phyloP scores from a whole-genome alignment of 2,797 vertebrate genomes.

The Girardinus metallicus region DNA sequence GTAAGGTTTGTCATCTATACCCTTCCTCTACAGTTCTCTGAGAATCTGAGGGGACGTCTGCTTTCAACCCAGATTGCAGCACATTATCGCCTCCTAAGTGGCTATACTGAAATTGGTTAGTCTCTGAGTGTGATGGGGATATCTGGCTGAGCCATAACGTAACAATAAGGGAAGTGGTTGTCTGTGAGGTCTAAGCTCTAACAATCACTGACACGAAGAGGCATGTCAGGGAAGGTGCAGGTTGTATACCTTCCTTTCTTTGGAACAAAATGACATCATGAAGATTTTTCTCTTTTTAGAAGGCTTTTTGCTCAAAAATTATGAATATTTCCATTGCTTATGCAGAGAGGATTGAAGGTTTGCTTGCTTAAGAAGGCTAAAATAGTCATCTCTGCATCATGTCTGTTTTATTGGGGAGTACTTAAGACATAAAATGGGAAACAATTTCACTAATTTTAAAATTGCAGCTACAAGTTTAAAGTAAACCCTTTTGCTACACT shows the following conservation, averaged over 20 bases:
- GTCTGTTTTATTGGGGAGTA: neutral
- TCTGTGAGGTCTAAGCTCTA: neutral
- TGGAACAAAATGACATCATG: neutral
- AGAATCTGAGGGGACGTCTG: neutral
- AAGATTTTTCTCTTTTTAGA: neutral
- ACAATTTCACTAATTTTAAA: slow-evolving; percentile 14
- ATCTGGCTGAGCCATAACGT: neutral
- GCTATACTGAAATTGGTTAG: neutral
- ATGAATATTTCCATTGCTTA: neutral
- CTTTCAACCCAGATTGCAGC: neutral
- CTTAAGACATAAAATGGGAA: neutral
- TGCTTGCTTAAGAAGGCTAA: neutral
- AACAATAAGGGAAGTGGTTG: neutral
- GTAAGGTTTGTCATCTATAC: neutral
- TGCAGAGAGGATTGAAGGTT: neutral
- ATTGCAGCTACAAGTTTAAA: slow-evolving; percentile 10
- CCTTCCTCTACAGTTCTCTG: neutral
- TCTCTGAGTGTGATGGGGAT: neutral
- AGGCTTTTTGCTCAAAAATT: neutral
- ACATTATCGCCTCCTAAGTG: neutral
- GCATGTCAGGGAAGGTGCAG: neutral
- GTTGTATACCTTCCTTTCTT: neutral
- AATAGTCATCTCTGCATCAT: neutral
- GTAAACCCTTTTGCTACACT: neutral
- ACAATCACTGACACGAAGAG: neutral